phyloP scores from a whole-genome alignment of 1,140 invertebrate species.

The Scaptomyza pallida region DNA sequence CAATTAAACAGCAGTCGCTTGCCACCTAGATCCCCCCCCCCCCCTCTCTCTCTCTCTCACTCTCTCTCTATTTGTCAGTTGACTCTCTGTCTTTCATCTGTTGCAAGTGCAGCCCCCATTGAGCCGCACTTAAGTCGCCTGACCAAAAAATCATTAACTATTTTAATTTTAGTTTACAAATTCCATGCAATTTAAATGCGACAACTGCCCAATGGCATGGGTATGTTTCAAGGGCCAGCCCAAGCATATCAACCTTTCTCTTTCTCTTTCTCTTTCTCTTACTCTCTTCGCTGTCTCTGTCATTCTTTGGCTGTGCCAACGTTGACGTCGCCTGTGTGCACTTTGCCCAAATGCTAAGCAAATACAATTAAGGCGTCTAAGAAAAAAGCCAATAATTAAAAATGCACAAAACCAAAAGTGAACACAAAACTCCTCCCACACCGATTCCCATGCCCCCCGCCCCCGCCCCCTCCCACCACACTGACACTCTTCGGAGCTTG shows the following conservation, averaged over 20 bases:
- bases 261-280: not conserved
- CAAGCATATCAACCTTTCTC: constrained; percentile 1
- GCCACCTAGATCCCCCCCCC: not conserved
- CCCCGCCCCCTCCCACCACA: too few species aligned
- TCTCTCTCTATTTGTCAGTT: not conserved
- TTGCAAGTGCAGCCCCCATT: constrained; percentile 35
- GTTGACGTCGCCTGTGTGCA: constrained; percentile 26
- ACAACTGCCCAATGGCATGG: constrained; percentile 49
- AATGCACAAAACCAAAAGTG: constrained; percentile 77
- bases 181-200: constrained; percentile 79
- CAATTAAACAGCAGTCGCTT: constrained; percentile 59
- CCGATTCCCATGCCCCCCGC: too few species aligned
- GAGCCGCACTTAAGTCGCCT: constrained; percentile 69
- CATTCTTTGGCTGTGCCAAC: not conserved
- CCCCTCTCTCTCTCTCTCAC: not conserved
- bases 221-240: constrained; percentile 31
- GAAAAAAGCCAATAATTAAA: constrained; percentile 81
- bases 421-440: constrained; percentile 29
- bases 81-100: not conserved
- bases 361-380: constrained; percentile 78
- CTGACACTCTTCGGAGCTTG: not conserved
- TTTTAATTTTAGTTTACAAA: constrained; percentile 81
- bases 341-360: constrained; percentile 72
- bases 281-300: not conserved
- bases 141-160: constrained; percentile 80